Conservation (phyloP, 2,797 vertebrate genomes). For the Periparus ater region DNA sequence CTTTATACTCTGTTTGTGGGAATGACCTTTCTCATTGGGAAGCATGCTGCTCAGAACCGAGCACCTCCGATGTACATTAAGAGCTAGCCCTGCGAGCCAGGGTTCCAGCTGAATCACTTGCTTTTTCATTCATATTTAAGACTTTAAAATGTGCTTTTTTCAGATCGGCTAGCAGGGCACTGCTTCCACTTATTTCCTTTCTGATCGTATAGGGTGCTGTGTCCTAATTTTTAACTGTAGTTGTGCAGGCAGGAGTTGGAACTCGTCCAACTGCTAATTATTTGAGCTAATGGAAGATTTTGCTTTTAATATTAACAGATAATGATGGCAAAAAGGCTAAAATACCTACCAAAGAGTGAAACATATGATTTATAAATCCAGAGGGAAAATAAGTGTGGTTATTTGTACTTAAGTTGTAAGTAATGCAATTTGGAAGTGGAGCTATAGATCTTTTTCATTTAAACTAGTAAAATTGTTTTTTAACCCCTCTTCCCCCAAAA, state of each 20-base stretch:
- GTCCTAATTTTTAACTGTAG: conserved; percentile 71
- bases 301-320: conserved; percentile 54
- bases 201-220: conserved; percentile 56
- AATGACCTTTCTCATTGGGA: conserved; percentile 68
- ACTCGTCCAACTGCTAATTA: conserved; percentile 58
- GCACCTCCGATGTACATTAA: conserved; percentile 60
- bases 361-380: conserved; percentile 6
- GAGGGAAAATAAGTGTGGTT: background rate
- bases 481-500: background rate
- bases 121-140: conserved; percentile 42
- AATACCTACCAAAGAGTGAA: background rate
- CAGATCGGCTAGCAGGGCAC: background rate
- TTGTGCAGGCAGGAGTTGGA: conserved; percentile 68
- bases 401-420: background rate
- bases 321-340: conserved; percentile 54
- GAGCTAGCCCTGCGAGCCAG: conserved; percentile 11
- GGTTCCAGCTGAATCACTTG: background rate
- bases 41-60: conserved; percentile 57
- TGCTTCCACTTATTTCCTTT: conserved; percentile 42
- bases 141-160: conserved; percentile 41
- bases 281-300: conserved; percentile 60
- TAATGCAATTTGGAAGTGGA: background rate
- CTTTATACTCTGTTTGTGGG: conserved; percentile 56
- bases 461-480: background rate
- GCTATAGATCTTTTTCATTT: background rate